Evolutionary conservation across 30 jellyfish, hydroid and myxozoan species (phyloP).

Genomic region (Aurelia sp.): DNA sequence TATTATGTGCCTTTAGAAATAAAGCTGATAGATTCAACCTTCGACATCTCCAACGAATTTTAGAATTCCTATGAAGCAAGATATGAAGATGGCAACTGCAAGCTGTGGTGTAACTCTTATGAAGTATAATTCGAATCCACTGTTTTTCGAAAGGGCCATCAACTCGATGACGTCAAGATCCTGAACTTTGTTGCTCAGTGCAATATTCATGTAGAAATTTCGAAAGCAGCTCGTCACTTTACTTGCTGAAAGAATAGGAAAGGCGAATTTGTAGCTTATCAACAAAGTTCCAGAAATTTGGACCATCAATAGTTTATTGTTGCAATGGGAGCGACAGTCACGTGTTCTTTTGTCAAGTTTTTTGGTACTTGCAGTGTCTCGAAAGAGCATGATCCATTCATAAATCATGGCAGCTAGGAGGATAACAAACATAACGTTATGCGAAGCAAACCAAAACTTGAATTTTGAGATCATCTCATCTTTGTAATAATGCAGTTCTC

Average conservation of each 20-base stretch:
- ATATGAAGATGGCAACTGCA: constrained; percentile 8
- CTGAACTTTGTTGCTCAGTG: constrained; percentile 10
- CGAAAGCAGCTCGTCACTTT: constrained; percentile 30
- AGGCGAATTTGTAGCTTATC: constrained; percentile 44
- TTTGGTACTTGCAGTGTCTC: background rate
- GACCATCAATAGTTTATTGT: background rate
- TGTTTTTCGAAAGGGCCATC: constrained; percentile 12
- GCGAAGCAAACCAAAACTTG: constrained; percentile 43
- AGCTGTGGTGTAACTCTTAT: constrained; percentile 43
- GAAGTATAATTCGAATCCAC: constrained; percentile 38
- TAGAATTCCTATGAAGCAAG: constrained; percentile 51
- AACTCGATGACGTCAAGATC: constrained; percentile 24
- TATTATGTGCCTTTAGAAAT: too few species aligned
- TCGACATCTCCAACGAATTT: constrained; percentile 7
- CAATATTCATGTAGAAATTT: constrained; percentile 14
- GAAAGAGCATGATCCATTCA: constrained; percentile 30
- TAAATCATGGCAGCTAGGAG: constrained; percentile 57
- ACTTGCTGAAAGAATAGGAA: constrained; percentile 63
- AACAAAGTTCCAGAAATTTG: constrained; percentile 40
- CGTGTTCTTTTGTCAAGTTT: background rate
- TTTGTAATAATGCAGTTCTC: constrained; percentile 1
- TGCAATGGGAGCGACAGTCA: background rate
- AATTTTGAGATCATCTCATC: constrained; percentile 28
- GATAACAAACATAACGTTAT: constrained; percentile 38
- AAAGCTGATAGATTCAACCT: too few species aligned